Base-by-base conservation (phyloP, 2,888 invertebrate species). In the Latrodectus hesperus region DNA sequence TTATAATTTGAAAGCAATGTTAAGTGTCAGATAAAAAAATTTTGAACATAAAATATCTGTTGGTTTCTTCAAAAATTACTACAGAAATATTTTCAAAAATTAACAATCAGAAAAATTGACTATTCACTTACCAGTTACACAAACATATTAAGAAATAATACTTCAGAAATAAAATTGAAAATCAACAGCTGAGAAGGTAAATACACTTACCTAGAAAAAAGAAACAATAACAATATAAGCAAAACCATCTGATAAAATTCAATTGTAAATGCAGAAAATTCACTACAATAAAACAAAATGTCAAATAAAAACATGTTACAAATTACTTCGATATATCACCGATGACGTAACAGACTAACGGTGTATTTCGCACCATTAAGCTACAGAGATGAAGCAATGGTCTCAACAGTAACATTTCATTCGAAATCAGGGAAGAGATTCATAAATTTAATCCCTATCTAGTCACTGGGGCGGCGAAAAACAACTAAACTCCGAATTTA, bases 361-460 rank as follows among this genome's bases (percentile, higher is more conserved):
- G 60, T 60, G 60, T n/a, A 60, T 60, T 60, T 60, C 60, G n/a
- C n/a, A 60, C n/a, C 12, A 60, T 60, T 60, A 16, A 60, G n/a
- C 60, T 60, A 60, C 14, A 60, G 10, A 60, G 10, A 60, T 60
- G 60, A n/a, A 12, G 14, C n/a, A 60, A 8, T 14, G 60, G n/a
- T 60, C 12, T 16, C 12, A 60, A 5, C 12, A 55, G 60, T 16
- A n/a, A 16, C 60, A 60, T 55, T 60, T 26, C 60, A 3, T 55
- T 71, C 6, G 16, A 10, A 68, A 52, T 16, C 9, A 49, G 12
- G 38, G 77, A 22, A 51, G 51, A 64, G 16, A 16, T 16, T 12
- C 72, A 72, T 80, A 80, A 80, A 80, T 80, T 72, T 70, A 55
- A 70, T 70, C 53, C 55, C 49, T 55, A 78, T 70, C 60, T 64